These are phyloP conservation scores for Spilosoma lubricipeda DNA, from an alignment of 2,888 invertebrate genomes.

Conservation along the genomic window DNA sequence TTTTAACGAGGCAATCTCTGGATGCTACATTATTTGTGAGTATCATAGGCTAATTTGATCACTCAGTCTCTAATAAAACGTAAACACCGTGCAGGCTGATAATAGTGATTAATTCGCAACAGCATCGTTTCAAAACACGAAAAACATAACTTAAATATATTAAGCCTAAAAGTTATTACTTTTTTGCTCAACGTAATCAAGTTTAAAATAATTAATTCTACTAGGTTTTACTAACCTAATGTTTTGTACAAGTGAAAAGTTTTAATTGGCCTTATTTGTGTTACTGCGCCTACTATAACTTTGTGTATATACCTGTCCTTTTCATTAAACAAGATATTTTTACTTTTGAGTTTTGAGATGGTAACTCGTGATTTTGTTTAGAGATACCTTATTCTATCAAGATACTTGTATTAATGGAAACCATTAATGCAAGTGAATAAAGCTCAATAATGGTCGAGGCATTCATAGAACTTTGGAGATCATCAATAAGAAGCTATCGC, in stretches of 20 bases:
- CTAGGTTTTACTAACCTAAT: neutral
- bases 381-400: neutral
- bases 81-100: neutral
- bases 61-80: neutral
- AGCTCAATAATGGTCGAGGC: neutral
- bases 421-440: neutral
- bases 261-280: neutral
- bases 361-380: neutral
- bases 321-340: neutral
- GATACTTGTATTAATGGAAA: neutral
- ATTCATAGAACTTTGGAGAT: neutral
- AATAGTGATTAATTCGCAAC: neutral
- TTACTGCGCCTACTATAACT: neutral
- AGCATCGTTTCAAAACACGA: neutral
- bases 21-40: too few species aligned
- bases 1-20: too few species aligned
- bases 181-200: neutral
- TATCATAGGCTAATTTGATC: too few species aligned
- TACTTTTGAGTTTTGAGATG: neutral
- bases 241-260: conserved; percentile 2
- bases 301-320: neutral
- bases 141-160: neutral
- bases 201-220: neutral
- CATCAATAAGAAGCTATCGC: neutral
- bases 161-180: neutral